These are phyloP conservation scores for Ariolimax columbianus DNA, from an alignment of 2,888 invertebrate species.

Conservation along the genomic window DNA sequence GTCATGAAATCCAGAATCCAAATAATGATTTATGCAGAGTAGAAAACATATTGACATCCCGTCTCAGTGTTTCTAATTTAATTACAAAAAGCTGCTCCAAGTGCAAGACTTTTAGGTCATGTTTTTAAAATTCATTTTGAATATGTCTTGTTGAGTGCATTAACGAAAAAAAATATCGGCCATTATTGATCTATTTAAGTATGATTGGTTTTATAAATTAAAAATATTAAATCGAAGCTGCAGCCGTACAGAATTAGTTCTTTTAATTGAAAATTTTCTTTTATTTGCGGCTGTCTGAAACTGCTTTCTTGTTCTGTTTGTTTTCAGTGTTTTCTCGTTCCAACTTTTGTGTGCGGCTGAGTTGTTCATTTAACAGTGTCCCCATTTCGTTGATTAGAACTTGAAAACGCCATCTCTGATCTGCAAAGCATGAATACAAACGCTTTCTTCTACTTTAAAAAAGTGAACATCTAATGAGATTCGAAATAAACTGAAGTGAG, in stretches of 20 bases:
- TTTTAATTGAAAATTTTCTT: background rate
- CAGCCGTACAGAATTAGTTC: too few species aligned
- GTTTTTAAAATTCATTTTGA: conserved; percentile 18
- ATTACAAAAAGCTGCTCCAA: conserved; percentile 32
- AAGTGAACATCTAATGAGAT: background rate
- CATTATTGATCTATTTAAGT: conserved; percentile 11
- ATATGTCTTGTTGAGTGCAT: background rate
- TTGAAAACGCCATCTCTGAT: background rate
- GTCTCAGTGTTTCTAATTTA: conserved; percentile 30
- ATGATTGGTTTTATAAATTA: conserved; percentile 10
- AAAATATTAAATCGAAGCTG: background rate
- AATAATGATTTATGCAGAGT: conserved; percentile 47
- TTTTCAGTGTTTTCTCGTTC: background rate
- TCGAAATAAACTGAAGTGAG: background rate
- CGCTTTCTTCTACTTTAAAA: background rate
- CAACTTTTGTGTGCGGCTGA: background rate
- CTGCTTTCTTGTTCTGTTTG: background rate
- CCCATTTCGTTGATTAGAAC: conserved; percentile 29
- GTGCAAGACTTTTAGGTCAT: background rate
- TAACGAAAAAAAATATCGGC: background rate
- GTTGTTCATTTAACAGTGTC: background rate
- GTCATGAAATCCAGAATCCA: conserved; percentile 34
- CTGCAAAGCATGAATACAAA: conserved; percentile 2
- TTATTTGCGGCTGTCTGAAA: background rate
- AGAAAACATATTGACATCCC: conserved; percentile 43